These are phyloP conservation scores for Aricia agestis DNA, from an alignment of 1,140 invertebrate genomes.

Conservation along the genomic window DNA sequence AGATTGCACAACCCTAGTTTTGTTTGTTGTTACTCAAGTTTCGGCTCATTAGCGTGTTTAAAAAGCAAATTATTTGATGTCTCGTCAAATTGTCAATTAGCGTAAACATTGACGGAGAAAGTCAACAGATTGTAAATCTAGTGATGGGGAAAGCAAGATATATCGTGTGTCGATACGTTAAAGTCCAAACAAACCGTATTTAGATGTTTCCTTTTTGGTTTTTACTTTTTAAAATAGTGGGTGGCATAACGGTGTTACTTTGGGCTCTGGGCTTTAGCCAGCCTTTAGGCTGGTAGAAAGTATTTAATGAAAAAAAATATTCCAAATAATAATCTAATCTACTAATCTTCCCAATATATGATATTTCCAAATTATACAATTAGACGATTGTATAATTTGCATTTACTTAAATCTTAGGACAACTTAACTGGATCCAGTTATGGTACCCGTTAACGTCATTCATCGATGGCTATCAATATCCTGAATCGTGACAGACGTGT, in stretches of 20 bases:
- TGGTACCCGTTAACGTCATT: no score
- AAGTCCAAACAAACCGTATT: neutral
- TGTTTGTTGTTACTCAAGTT: neutral
- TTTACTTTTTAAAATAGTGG: neutral
- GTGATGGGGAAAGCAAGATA: slow-evolving; percentile 10
- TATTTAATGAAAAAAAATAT: no score
- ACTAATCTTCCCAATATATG: no score
- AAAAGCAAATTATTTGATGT: neutral
- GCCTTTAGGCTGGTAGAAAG: no score
- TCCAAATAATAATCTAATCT: no score
- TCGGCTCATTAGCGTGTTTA: neutral
- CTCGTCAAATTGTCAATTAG: slow-evolving; percentile 13
- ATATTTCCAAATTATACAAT: no score
- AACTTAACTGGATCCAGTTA: no score
- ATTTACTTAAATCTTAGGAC: no score
- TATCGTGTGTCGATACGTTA: neutral
- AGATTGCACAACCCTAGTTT: neutral
- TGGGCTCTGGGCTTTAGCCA: neutral
- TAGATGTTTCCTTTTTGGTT: neutral
- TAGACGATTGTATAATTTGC: no score
- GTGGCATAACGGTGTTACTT: neutral
- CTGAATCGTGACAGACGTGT: neutral
- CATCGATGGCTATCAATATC: neutral
- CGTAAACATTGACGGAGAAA: slow-evolving; percentile 13
- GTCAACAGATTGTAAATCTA: slow-evolving; percentile 14